Percentiles rank a stretch among this genome's conserved stretches.
These are phyloP conservation scores for Octopus sinensis DNA, from an alignment of 1,140 invertebrate species.

Conservation along the genomic window DNA sequence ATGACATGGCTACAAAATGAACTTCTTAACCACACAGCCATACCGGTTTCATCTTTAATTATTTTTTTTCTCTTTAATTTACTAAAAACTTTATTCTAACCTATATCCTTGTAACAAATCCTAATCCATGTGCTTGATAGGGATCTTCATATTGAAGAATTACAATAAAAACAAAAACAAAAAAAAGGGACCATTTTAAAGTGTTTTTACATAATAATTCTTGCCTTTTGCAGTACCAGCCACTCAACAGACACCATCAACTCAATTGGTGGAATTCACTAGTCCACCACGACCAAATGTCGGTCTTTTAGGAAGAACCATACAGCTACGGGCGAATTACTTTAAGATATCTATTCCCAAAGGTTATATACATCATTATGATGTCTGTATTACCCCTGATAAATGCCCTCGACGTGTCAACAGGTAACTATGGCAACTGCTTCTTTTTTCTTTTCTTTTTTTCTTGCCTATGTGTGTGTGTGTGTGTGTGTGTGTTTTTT, in stretches of 20 bases:
- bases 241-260: background rate
- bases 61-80: too few species aligned
- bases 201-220: background rate
- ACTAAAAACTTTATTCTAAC: background rate
- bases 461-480: too few species aligned
- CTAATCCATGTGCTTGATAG: background rate
- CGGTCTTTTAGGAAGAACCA: conserved; percentile 91
- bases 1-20: too few species aligned
- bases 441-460: background rate
- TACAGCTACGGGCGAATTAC: conserved; percentile 94
- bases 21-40: too few species aligned
- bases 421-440: conserved; percentile 53
- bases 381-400: conserved; percentile 97
- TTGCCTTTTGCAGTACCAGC: background rate
- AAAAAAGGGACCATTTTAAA: background rate
- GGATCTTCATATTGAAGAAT: background rate
- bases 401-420: conserved; percentile 99
- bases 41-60: too few species aligned
- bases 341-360: conserved; percentile 99
- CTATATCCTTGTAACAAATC: background rate
- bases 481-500: too few species aligned
- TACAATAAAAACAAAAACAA: background rate
- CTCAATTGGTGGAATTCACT: conserved; percentile 41
- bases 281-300: conserved; percentile 69
- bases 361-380: conserved; percentile 93